Evolutionary conservation across 2,888 invertebrate genomes (phyloP), one percentile per base, ranked within the genome.

Genomic region (Mycalesis mineus): DNA sequence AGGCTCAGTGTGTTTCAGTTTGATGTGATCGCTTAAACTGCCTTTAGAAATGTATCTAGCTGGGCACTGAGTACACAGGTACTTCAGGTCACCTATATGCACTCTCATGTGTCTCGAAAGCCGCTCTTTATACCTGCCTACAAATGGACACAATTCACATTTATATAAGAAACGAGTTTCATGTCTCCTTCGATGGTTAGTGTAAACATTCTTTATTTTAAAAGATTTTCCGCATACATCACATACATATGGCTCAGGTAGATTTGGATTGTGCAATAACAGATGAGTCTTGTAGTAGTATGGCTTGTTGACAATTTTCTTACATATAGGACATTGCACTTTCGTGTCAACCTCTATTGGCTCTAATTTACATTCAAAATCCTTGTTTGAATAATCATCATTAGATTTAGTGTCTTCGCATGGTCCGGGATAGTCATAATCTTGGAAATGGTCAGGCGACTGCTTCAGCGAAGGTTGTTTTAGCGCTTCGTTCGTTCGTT

Each of bases 51-150:
- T 57, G 47, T 78, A 80, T 29, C 73, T 65, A 4, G 75, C 73
- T 0, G 77, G 73, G 52, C 80, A 80, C 63, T 77, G 72, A 0
- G 73, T 71, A 55, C 78, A 80, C 72, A 77, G 71, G 15, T 78
- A 80, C 51, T 73, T 66, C 13, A 73, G 75, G 55, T 80, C 78
- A 15, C 72, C 73, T 6, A 72, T 72, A 28, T 77, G 77, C 13
- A 69, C 71, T 39, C 72, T 63, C 68, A 74, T 69, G 41, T 77
- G 77, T 7, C 67, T 70, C 60, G 72, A 75, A 4, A 77, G 63
- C 1, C 73, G 55, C 52, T 69, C 71, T 5, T 66, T 65, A 58
- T 71, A 47, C 15, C 33, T 8, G 1, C 31, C 47, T 6, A 9
- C 33, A 7, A 9, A 47, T 0, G 47, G 47, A 33, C 47, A 47